A percentile compares a stretch with the other conserved stretches of the same genome.
These are phyloP conservation scores for Hycleus cichorii DNA, from an alignment of 1,140 invertebrate genomes.

Conservation along the genomic window DNA sequence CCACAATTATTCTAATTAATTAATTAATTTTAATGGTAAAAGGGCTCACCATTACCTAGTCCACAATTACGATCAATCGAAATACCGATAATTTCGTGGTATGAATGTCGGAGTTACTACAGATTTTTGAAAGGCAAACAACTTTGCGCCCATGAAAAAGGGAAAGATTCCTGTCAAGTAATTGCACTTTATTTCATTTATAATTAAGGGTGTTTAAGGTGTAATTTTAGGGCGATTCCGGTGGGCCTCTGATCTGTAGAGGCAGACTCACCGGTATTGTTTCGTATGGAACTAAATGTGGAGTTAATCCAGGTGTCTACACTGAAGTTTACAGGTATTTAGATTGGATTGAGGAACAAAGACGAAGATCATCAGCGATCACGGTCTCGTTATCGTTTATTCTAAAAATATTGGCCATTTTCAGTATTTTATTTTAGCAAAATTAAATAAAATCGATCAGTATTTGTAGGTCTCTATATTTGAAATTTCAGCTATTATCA, in stretches of 20 bases:
- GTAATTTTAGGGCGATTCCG: conserved; percentile 71
- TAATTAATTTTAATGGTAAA: too few species aligned
- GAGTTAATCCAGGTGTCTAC: conserved; percentile 87
- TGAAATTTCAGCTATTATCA: background rate
- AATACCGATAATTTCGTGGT: too few species aligned
- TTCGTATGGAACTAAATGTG: conserved; percentile 88
- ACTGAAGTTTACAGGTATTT: conserved; percentile 80
- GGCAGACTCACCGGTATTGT: conserved; percentile 76
- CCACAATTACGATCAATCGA: too few species aligned
- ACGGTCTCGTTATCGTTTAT: too few species aligned
- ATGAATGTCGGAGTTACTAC: too few species aligned
- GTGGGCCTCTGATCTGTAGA: conserved; percentile 78
- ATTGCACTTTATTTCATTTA: background rate
- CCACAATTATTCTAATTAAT: too few species aligned
- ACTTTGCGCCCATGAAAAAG: background rate
- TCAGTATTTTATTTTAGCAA: too few species aligned
- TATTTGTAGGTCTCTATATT: background rate
- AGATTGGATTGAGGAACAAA: conserved; percentile 66
- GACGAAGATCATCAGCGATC: background rate
- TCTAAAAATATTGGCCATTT: too few species aligned
- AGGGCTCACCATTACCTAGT: too few species aligned
- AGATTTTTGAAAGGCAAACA: too few species aligned
- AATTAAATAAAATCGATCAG: too few species aligned
- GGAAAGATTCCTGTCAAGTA: conserved; percentile 6
- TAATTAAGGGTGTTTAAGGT: background rate